phyloP scores from a whole-genome alignment of 2,113 vertebrate genomes.

The Sturnira hondurensis region DNA sequence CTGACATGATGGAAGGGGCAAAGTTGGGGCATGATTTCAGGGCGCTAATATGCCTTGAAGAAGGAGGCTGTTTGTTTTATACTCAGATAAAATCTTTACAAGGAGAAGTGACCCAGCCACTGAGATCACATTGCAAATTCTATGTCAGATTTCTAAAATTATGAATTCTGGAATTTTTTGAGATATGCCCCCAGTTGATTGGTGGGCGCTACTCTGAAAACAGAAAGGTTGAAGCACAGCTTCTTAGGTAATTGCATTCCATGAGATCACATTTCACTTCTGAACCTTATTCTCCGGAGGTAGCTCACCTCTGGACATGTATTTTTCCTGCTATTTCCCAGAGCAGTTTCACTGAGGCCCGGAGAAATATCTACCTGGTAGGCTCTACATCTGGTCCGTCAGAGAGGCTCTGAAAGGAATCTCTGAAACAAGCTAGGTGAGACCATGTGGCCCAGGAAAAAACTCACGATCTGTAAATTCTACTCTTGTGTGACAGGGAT shows the following conservation, averaged over 20 bases:
- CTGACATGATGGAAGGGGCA: not conserved
- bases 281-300: not conserved
- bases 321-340: not conserved
- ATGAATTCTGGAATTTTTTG: slow-evolving; percentile 40
- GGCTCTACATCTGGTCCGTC: not conserved
- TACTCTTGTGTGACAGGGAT: not conserved
- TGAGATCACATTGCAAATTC: slow-evolving; percentile 47
- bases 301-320: not conserved
- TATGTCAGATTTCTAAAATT: slow-evolving; percentile 58
- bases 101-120: not conserved
- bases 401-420: not conserved
- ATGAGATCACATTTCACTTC: not conserved
- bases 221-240: slow-evolving; percentile 42
- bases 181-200: not conserved
- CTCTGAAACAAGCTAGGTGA: not conserved
- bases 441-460: not conserved
- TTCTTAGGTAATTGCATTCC: slow-evolving; percentile 20
- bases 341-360: not conserved
- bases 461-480: not conserved
- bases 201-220: slow-evolving; percentile 32
- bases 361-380: not conserved
- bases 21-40: slow-evolving; percentile 31
- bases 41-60: slow-evolving; percentile 41
- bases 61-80: slow-evolving; percentile 58
- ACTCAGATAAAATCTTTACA: slow-evolving; percentile 18